Percentiles rank a stretch among this genome's conserved stretches.
These are phyloP conservation scores for Masnerella sp. DNA, from an alignment of 2,888 invertebrate species.

Conservation along the genomic window DNA sequence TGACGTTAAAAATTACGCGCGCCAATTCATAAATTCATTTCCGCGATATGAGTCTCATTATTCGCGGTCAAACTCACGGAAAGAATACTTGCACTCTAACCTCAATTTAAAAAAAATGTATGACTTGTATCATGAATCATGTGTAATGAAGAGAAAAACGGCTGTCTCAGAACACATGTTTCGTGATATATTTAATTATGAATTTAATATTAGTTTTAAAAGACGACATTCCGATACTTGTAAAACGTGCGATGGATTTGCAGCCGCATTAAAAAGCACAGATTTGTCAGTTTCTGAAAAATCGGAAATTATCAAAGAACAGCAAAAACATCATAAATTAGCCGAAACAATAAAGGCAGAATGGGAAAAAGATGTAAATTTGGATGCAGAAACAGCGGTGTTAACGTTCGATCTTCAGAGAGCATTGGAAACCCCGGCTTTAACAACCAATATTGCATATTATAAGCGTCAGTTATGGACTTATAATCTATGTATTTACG, in stretches of 20 bases:
- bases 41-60: conserved; percentile 13
- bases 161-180: conserved; percentile 28
- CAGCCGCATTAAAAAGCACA: not conserved
- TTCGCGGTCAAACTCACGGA: not conserved
- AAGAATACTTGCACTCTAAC: conserved; percentile 16
- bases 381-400: not conserved
- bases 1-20: conserved; percentile 5
- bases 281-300: not conserved
- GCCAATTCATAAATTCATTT: conserved; percentile 25
- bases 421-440: conserved; percentile 16
- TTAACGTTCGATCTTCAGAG: conserved; percentile 29
- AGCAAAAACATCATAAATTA: not conserved
- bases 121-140: conserved; percentile 15
- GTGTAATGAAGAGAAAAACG: conserved; percentile 4
- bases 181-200: conserved; percentile 39
- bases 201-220: conserved; percentile 40
- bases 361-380: conserved; percentile 3
- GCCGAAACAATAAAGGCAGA: not conserved
- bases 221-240: conserved; percentile 37
- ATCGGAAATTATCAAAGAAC: not conserved
- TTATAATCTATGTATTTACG: conserved; percentile 1
- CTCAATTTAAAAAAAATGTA: conserved; percentile 33
- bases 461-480: conserved; percentile 29
- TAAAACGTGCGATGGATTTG: conserved; percentile 25
- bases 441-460: conserved; percentile 15